A percentile compares a stretch with the other conserved stretches of the same genome.
phyloP scores from a whole-genome alignment of 2,113 vertebrate genomes.

The Ivindomyrus marchei region DNA sequence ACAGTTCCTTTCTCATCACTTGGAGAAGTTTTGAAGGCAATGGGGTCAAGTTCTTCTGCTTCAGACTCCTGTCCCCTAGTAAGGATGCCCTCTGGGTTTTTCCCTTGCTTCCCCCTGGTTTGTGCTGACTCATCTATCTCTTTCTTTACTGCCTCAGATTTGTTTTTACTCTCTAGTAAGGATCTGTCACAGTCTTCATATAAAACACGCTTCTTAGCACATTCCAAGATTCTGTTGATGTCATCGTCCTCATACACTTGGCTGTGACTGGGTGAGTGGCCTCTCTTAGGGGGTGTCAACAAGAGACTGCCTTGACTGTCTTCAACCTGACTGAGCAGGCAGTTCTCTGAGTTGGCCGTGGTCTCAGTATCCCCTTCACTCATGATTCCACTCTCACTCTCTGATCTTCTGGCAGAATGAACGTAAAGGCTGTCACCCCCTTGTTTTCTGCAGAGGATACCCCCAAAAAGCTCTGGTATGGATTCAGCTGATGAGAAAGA shows the following conservation, averaged over 20 bases:
- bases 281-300: slow-evolving; percentile 17
- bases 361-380: slow-evolving; percentile 80
- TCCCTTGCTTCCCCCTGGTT: slow-evolving; percentile 47
- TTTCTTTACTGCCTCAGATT: slow-evolving; percentile 44
- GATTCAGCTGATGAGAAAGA: slow-evolving; percentile 86
- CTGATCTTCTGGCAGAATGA: slow-evolving; percentile 67
- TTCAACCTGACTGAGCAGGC: slow-evolving; percentile 57
- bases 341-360: slow-evolving; percentile 68
- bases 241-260: slow-evolving; percentile 35
- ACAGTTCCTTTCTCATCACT: slow-evolving; percentile 34
- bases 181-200: slow-evolving; percentile 22
- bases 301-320: slow-evolving; percentile 20
- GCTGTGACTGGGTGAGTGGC: slow-evolving; percentile 21
- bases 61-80: slow-evolving; percentile 62
- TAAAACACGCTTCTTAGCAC: slow-evolving; percentile 37
- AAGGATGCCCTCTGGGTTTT: slow-evolving; percentile 70
- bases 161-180: slow-evolving; percentile 32
- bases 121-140: slow-evolving; percentile 52
- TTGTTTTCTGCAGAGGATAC: slow-evolving; percentile 44
- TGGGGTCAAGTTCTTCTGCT: slow-evolving; percentile 43
- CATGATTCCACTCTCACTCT: slow-evolving; percentile 86
- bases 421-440: slow-evolving; percentile 48
- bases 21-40: slow-evolving; percentile 35
- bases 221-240: slow-evolving; percentile 36
- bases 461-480: slow-evolving; percentile 76